phyloP scores from a whole-genome alignment of 2,888 invertebrate genomes.

The Drosophila limbata region DNA sequence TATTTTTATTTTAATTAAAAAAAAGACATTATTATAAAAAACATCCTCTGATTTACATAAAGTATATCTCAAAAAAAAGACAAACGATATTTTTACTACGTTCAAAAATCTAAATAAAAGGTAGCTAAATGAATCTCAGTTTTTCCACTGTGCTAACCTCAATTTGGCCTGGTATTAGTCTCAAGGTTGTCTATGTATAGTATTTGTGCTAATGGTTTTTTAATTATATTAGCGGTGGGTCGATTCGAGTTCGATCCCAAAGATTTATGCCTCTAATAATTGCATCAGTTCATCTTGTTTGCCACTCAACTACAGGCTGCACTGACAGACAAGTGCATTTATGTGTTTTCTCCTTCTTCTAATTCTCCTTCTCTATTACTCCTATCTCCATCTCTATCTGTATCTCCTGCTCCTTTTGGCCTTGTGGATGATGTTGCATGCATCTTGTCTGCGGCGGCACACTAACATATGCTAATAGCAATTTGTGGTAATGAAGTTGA shows the following conservation, averaged over 20 bases:
- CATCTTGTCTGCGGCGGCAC: slow-evolving; percentile 53
- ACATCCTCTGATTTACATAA: too few species aligned
- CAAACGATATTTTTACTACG: too few species aligned
- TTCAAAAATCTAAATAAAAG: too few species aligned
- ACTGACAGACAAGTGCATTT: slow-evolving; percentile 64
- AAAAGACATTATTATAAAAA: too few species aligned
- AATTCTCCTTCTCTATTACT: not conserved
- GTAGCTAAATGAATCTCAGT: too few species aligned
- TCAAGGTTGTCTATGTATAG: slow-evolving; percentile 65
- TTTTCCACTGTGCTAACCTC: too few species aligned
- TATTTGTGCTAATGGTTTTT: slow-evolving; percentile 75
- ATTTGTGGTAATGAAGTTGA: slow-evolving; percentile 82
- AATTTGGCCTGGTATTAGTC: slow-evolving; percentile 16
- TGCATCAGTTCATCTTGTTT: slow-evolving; percentile 76
- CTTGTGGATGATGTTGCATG: slow-evolving; percentile 19
- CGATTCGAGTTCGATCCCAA: slow-evolving; percentile 64
- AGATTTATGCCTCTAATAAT: slow-evolving; percentile 58
- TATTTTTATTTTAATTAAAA: too few species aligned
- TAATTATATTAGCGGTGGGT: slow-evolving; percentile 77
- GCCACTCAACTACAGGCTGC: slow-evolving; percentile 29
- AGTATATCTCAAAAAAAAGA: too few species aligned
- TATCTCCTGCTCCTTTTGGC: slow-evolving; percentile 8
- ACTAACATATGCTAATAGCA: slow-evolving; percentile 82
- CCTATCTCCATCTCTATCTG: not conserved
- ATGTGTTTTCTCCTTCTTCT: slow-evolving; percentile 14